These are phyloP conservation scores for Plectropomus leopardus DNA, from an alignment of 2,113 vertebrate species.

Conservation along the genomic window DNA sequence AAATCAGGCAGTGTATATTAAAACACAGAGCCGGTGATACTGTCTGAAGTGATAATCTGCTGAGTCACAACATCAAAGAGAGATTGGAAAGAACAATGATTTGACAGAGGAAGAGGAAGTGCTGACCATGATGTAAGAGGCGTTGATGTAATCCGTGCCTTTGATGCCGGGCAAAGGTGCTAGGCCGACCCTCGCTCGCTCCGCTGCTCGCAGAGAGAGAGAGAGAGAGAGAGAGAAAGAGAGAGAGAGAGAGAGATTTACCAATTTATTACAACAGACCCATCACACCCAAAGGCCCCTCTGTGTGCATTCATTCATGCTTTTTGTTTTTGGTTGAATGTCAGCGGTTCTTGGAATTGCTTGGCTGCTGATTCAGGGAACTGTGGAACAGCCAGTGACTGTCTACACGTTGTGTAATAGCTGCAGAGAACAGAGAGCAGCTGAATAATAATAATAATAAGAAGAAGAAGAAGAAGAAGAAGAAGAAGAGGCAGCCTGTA, in stretches of 20 bases:
- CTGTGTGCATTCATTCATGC: conserved; percentile 1
- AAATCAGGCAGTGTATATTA: neutral
- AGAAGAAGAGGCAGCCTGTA: neutral
- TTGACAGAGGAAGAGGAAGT: conserved; percentile 39
- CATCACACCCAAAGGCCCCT: neutral
- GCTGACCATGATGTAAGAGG: conserved; percentile 98
- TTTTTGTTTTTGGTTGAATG: neutral
- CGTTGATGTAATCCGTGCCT: conserved; percentile 97
- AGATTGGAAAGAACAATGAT: conserved; percentile 13
- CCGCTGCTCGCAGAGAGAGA: conserved; percentile 82
- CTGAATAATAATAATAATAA: neutral
- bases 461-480: too few relatives aligned
- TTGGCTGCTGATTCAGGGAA: conserved; percentile 32
- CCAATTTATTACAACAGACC: neutral
- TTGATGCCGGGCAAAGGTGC: conserved; percentile 94
- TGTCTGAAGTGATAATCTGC: neutral
- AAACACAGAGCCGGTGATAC: neutral
- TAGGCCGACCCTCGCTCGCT: conserved; percentile 92
- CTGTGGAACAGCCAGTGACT: conserved; percentile 13
- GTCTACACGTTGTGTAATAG: conserved; percentile 37
- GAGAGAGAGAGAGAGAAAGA: neutral
- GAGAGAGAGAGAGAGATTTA: neutral
- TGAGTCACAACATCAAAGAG: neutral
- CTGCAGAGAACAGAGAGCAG: conserved; percentile 14
- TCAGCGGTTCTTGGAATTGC: neutral